Evolutionary conservation across 2,888 invertebrate genomes (phyloP).

Genomic region (Globia sparganii): DNA sequence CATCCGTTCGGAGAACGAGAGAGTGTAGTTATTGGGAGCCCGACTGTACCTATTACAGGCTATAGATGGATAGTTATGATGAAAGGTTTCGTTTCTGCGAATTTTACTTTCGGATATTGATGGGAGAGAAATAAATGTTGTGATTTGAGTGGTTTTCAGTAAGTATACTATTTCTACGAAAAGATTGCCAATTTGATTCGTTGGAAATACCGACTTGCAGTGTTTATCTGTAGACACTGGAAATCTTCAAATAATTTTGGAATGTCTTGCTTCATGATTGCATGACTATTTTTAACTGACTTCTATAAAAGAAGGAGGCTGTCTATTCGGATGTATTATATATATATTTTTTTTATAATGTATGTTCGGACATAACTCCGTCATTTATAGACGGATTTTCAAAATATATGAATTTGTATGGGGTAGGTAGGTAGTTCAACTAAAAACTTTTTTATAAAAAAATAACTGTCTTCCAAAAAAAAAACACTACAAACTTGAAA

Average conservation of each 20-base stretch:
- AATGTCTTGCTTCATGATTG: no score
- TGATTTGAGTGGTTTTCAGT: neutral
- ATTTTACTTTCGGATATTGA: slow-evolving; percentile 29
- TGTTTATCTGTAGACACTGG: neutral
- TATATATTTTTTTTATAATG: no score
- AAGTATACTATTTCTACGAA: neutral
- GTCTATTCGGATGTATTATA: no score
- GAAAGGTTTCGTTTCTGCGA: slow-evolving; percentile 26
- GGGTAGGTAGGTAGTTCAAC: no score
- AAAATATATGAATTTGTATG: no score
- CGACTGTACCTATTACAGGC: slow-evolving; percentile 55
- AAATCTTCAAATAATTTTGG: neutral
- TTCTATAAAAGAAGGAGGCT: no score
- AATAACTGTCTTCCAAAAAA: no score
- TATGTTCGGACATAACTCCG: no score
- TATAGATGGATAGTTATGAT: slow-evolving; percentile 43
- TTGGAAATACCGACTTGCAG: neutral
- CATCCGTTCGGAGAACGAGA: slow-evolving; percentile 66
- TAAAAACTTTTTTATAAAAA: no score
- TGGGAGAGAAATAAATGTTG: slow-evolving; percentile 24
- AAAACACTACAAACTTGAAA: no score
- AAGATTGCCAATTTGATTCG: neutral
- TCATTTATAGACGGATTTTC: no score
- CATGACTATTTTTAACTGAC: no score
- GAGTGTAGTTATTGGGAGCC: slow-evolving; percentile 69